A percentile compares a stretch with the other conserved stretches of the same genome.
Conservation (phyloP, 2,113 vertebrate genomes). For the Myrmecophaga tridactyla region DNA sequence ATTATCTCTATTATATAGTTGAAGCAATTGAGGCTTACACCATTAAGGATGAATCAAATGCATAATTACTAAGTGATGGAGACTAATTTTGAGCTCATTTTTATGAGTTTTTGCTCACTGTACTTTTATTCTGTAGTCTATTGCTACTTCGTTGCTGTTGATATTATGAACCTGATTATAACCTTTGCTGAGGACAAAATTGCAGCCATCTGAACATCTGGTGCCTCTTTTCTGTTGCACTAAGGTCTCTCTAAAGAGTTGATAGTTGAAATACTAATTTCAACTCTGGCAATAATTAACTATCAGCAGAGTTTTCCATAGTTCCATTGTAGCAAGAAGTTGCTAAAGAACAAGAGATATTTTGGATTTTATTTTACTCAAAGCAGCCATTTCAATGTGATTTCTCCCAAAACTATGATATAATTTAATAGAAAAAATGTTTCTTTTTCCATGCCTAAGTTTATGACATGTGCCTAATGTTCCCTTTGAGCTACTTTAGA, state of each 20-base stretch:
- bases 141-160: slow-evolving; percentile 2
- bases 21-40: slow-evolving; percentile 26
- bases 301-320: neutral
- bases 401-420: neutral
- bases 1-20: slow-evolving; percentile 24
- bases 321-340: neutral
- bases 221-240: slow-evolving; percentile 17
- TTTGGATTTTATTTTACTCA: slow-evolving; percentile 32
- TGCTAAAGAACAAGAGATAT: neutral
- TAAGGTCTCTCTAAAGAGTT: slow-evolving; percentile 32
- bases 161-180: slow-evolving; percentile 58
- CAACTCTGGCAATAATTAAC: slow-evolving; percentile 30
- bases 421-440: neutral
- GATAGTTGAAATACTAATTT: slow-evolving; percentile 44
- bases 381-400: neutral
- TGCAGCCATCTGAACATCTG: slow-evolving; percentile 55
- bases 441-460: neutral
- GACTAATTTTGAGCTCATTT: slow-evolving; percentile 57
- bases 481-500: neutral
- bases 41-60: slow-evolving; percentile 41
- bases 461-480: neutral
- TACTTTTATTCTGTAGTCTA: slow-evolving; percentile 27
- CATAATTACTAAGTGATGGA: slow-evolving; percentile 57
- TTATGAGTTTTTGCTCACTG: slow-evolving; percentile 35
- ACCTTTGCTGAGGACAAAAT: slow-evolving; percentile 59